A percentile compares a stretch with the other conserved stretches of the same genome.
Conservation (phyloP, 2,888 invertebrate genomes). For the Brenthis daphne region DNA sequence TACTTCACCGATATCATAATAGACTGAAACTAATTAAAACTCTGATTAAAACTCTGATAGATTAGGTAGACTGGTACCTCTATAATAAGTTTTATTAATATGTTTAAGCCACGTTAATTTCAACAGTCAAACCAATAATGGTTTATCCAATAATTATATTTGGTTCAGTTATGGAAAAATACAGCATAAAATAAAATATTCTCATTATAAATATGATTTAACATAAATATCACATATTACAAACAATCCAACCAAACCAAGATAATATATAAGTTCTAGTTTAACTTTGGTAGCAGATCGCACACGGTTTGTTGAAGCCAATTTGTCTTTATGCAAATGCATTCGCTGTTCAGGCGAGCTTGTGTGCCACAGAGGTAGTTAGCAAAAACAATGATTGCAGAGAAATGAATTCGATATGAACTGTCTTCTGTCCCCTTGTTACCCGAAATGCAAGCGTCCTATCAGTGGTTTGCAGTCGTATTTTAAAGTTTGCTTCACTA, state of each 20-base stretch:
- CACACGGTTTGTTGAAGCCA: constrained; percentile 55
- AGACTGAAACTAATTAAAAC: no score
- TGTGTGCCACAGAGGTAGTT: constrained; percentile 39
- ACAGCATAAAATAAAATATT: not conserved
- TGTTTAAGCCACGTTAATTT: no score
- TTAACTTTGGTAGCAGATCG: constrained; percentile 58
- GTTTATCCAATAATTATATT: no score
- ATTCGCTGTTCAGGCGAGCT: constrained; percentile 47
- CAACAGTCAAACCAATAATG: no score
- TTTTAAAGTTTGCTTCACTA: constrained; percentile 6
- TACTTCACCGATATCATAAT: no score
- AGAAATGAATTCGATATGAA: constrained; percentile 41
- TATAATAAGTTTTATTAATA: no score
- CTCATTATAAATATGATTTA: not conserved
- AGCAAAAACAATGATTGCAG: constrained; percentile 41
- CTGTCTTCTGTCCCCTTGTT: constrained; percentile 25
- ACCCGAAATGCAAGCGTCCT: constrained; percentile 13
- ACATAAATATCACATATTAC: not conserved
- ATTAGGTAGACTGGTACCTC: no score
- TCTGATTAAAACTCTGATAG: no score
- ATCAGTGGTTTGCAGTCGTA: constrained; percentile 20
- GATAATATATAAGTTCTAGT: constrained; percentile 43
- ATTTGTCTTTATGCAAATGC: constrained; percentile 69
- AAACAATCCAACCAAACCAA: constrained; percentile 22
- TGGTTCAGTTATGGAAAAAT: no score